Base-by-base conservation (phyloP, 1,140 invertebrate species). In the Cotesia chilonis region DNA sequence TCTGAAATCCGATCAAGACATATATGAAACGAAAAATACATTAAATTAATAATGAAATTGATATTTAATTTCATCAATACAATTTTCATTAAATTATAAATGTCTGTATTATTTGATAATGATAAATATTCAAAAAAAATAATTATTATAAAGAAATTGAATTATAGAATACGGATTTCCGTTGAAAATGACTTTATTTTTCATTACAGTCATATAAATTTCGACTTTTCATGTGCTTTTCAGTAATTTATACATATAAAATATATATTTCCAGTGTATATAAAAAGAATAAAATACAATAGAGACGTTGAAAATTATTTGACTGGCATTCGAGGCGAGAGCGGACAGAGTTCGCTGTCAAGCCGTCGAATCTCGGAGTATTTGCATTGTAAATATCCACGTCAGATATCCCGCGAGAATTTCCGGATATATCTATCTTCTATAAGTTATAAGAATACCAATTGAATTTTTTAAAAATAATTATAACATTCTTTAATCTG, bases 331-430 rank as follows among this genome's bases (percentile, higher is more conserved):
- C 14, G 20, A 55, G 51, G 54, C 20, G 54, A 41, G 66, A 41
- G 47, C 38, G 41, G 66, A 68, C 52, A 68, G 51, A 55, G 28
- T 38, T 36, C 41, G 28, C 52, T 35, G 10, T 68, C 41, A 14
- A 51, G 51, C 51, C 66, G 66, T 68, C 66, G 63, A 68, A 51
- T 68, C 66, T 68, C 41, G 20, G 64, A 55, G 51, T 68, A 68
- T 68, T 68, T 68, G 66, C 66, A 68, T 55, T 68, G 66, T 68
- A 68, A 68, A 68, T 68, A 68, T 66, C 64, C 0, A 66, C 37
- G 64, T 66, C 38, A 52, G 41, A 41, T 52, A 68, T 68, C 41
- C 66, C 20, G 14, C 41, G 47, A 68, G 28, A 20, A 68, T 68
- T 68, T 68, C 41, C 66, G 51, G 66, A 55, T 17, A 68, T 68